Conservation (phyloP, 2,888 invertebrate species). For the Heliconius ismenius region DNA sequence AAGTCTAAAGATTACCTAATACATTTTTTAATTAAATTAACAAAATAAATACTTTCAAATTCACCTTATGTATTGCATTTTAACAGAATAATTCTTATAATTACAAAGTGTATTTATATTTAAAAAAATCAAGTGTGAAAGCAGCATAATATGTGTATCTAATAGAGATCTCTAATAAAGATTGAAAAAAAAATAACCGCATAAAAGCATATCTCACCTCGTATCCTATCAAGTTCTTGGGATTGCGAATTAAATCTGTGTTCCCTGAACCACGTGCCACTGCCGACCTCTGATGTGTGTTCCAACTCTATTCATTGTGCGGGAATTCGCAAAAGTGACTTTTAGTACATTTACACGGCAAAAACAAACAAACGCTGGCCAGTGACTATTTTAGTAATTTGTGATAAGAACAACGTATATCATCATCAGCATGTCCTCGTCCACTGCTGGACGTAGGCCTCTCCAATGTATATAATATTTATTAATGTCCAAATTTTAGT, state of each 20-base stretch:
- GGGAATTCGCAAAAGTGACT: conserved; percentile 72
- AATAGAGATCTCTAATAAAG: conserved; percentile 9
- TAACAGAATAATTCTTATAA: conserved; percentile 3
- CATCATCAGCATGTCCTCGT: not conserved
- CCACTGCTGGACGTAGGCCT: too few relatives aligned
- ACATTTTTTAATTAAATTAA: not conserved
- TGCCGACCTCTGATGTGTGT: conserved; percentile 80
- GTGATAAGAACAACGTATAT: not conserved
- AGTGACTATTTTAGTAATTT: conserved; percentile 52
- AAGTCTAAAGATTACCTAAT: not conserved
- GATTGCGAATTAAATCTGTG: conserved; percentile 84
- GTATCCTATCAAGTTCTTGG: conserved; percentile 81
- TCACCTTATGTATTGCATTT: not conserved
- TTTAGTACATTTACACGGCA: conserved; percentile 80
- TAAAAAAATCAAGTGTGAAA: conserved; percentile 14
- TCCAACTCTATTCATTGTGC: conserved; percentile 79
- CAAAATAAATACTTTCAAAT: not conserved
- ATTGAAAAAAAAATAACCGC: conserved; percentile 10
- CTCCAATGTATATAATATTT: too few relatives aligned
- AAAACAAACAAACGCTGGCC: conserved; percentile 66
- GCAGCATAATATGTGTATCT: conserved; percentile 20
- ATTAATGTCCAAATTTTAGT: too few relatives aligned
- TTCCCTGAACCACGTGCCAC: conserved; percentile 85
- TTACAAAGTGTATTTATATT: conserved; percentile 11
- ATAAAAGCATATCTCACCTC: conserved; percentile 66